Base-by-base conservation (phyloP, 2,113 vertebrate species). In the Anser brachyrhynchus region DNA sequence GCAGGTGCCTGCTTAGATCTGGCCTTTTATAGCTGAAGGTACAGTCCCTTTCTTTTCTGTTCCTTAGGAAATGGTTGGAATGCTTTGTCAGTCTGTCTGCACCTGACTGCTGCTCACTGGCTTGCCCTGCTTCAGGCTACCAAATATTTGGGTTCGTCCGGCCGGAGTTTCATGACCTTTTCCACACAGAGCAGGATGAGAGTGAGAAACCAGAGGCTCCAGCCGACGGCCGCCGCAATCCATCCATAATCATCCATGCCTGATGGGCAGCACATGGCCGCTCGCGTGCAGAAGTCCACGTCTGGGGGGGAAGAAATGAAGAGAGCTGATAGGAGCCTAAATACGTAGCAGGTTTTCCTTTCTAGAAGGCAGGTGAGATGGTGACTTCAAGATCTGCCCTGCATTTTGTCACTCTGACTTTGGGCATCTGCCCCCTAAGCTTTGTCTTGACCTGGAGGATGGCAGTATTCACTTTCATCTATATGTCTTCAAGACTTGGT, bases 181-280 rank as follows among this genome's bases (percentile, higher is more conserved):
- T 96, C 96, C 79, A 98, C 84, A 10, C 98, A 98, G 91, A 98
- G 96, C 90, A 98, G 93, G 95, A 98, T 98, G 65, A 98, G 98
- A 2, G 98, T 98, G 84, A 98, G 97, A 21, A 98, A 98, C 98
- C 98, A 98, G 57, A 98, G 97, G 31, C 98, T 98, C 98, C 98
- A 98, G 46, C 98, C 98, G 0, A 98, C 95, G 0, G 98, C 98
- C 0, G 98, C 98, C 1, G 98, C 97, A 3, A 98, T 98, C 98
- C 98, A 98, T 6, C 98, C 98, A 0, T 98, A 98, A 10, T 98
- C 98, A 0, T 98, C 98, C 90, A 98, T 82, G 1, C 97, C 96
- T 0, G 93, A 19, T 0, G 85, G 96, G 92, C 98, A 98, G 31
- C 98, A 98, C 9, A 7, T 3, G 58, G 97, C 96, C 0, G 97